phyloP scores from a whole-genome alignment of 2,888 invertebrate species.

The Phalangium opilio region DNA sequence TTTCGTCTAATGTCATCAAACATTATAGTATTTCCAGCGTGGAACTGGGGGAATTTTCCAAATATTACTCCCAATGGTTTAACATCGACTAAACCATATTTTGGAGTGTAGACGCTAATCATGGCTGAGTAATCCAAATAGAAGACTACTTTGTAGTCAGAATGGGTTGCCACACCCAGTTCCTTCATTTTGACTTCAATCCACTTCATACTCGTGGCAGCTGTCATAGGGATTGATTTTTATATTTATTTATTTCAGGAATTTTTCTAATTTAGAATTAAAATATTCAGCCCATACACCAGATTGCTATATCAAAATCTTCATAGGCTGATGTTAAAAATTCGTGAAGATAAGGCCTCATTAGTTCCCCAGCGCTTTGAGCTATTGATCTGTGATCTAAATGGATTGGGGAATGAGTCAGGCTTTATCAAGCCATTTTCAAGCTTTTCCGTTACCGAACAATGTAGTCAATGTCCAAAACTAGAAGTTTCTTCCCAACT shows the following conservation, averaged over 20 bases:
- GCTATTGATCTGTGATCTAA: constrained; percentile 74
- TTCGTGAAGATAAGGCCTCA: constrained; percentile 90
- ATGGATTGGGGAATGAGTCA: too few species aligned
- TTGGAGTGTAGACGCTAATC: constrained; percentile 82
- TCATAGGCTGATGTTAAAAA: constrained; percentile 73
- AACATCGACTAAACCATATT: constrained; percentile 81
- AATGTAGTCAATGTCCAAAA: constrained; percentile 92
- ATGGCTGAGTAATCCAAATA: constrained; percentile 81
- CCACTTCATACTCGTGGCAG: constrained; percentile 97
- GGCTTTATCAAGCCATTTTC: neutral
- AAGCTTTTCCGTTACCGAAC: constrained; percentile 46
- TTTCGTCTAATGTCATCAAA: constrained; percentile 90
- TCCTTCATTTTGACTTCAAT: constrained; percentile 93
- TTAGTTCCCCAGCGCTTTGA: constrained; percentile 70
- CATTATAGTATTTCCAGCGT: constrained; percentile 87
- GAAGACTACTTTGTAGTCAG: constrained; percentile 78
- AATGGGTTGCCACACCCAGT: constrained; percentile 65
- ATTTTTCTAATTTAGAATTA: neutral
- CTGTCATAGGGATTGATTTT: constrained; percentile 20
- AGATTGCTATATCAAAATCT: constrained; percentile 90
- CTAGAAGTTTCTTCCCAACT: constrained; percentile 71
- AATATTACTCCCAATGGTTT: constrained; percentile 93
- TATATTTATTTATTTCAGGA: neutral
- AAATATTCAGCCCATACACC: constrained; percentile 45
- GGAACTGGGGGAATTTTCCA: constrained; percentile 83